These are phyloP conservation scores for Meandrina meandrites DNA, from an alignment of 92 coral and sea anemone genomes.

Conservation along the genomic window DNA sequence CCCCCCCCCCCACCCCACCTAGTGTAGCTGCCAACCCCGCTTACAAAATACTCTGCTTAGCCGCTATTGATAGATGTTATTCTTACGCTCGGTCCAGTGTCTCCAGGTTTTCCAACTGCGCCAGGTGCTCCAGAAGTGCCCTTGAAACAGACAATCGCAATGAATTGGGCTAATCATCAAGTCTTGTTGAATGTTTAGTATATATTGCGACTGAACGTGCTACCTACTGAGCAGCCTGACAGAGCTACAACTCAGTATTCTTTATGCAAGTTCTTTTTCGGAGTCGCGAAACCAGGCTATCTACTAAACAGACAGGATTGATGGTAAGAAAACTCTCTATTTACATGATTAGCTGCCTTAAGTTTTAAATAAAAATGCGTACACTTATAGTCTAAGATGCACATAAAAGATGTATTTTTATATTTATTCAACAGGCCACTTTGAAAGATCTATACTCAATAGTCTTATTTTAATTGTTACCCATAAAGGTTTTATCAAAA, in stretches of 20 bases:
- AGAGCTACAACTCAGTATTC: background rate
- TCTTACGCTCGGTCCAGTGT: slow-evolving; percentile 32
- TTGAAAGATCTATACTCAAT: no score
- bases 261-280: background rate
- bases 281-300: background rate
- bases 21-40: no score
- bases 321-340: background rate
- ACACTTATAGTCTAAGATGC: no score
- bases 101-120: slow-evolving; percentile 25
- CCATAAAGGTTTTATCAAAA: no score
- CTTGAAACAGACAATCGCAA: background rate
- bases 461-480: no score
- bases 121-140: slow-evolving; percentile 27
- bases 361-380: no score
- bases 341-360: no score
- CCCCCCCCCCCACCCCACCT: no score
- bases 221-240: background rate
- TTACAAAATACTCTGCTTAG: no score
- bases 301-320: background rate
- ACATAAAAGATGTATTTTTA: no score
- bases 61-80: background rate
- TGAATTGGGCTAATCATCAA: no score
- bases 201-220: background rate
- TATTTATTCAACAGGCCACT: no score
- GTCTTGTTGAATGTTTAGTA: background rate